A percentile compares a stretch with the other conserved stretches of the same genome.
Evolutionary conservation across 1,140 invertebrate genomes (phyloP).

Genomic region (Cotesia chilonis): DNA sequence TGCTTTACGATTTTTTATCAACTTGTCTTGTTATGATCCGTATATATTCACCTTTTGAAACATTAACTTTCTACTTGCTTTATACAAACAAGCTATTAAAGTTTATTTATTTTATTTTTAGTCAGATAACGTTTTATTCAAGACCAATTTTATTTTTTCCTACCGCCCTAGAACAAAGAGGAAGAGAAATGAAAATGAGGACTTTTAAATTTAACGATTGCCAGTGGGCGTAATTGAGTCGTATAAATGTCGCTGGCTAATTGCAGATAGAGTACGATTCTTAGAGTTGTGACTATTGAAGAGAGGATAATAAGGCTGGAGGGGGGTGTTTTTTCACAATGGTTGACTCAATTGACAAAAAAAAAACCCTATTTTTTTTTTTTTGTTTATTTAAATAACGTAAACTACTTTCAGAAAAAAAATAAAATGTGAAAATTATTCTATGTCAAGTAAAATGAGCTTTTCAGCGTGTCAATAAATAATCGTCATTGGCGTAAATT

Average conservation of each 20-base stretch:
- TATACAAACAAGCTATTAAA: too few relatives aligned
- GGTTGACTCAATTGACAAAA: background rate
- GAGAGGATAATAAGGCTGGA: background rate
- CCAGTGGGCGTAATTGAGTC: background rate
- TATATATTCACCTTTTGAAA: too few relatives aligned
- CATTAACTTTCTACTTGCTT: too few relatives aligned
- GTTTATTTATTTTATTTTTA: too few relatives aligned
- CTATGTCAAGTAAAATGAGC: too few relatives aligned
- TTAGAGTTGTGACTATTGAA: background rate
- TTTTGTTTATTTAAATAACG: too few relatives aligned
- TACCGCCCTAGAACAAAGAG: background rate
- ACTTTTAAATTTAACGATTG: conserved; percentile 10
- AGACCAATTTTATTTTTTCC: too few relatives aligned
- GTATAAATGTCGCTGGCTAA: conserved; percentile 51
- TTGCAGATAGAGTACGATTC: conserved; percentile 47
- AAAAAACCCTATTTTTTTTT: too few relatives aligned
- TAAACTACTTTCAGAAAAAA: too few relatives aligned
- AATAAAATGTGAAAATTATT: too few relatives aligned
- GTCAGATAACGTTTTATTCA: too few relatives aligned
- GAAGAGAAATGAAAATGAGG: background rate
- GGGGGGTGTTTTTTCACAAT: background rate
- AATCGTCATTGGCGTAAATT: conserved; percentile 19
- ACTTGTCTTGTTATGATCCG: too few relatives aligned
- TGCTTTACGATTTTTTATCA: background rate
- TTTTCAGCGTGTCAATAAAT: conserved; percentile 1